Conservation (phyloP, 2,888 invertebrate genomes). For the Tricholauxania praeusta region DNA sequence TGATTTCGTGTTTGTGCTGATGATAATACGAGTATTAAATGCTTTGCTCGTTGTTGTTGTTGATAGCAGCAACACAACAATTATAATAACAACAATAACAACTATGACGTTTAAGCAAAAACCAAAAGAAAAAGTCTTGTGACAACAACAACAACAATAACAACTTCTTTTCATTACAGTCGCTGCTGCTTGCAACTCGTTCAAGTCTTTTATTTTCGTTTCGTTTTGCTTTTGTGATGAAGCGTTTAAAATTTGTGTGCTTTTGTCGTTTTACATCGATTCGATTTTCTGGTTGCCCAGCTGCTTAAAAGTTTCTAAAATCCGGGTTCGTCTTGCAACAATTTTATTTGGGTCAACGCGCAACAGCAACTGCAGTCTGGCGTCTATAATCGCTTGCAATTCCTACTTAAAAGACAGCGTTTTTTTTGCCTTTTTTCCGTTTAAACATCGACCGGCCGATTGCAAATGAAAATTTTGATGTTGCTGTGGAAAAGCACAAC, state of each 20-base stretch:
- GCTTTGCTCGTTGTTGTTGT: not conserved
- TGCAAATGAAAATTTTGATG: no score
- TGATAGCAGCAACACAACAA: no score
- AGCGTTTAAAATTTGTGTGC: not conserved
- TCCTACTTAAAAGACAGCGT: no score
- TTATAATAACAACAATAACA: no score
- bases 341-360: slow-evolving; percentile 35
- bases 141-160: slow-evolving; percentile 14
- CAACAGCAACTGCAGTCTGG: not conserved
- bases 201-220: not conserved
- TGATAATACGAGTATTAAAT: not conserved
- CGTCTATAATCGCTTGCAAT: no score
- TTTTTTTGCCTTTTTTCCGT: no score
- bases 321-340: slow-evolving; percentile 57
- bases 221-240: not conserved
- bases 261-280: slow-evolving; percentile 16
- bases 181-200: not conserved
- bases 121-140: not conserved
- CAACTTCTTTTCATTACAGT: not conserved
- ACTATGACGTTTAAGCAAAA: not conserved
- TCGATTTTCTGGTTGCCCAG: slow-evolving; percentile 57
- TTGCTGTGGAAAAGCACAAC: no score
- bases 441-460: no score
- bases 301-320: slow-evolving; percentile 62
- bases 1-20: no score